Evolutionary conservation across 2,888 invertebrate species (phyloP).

Genomic region (Teinopalpus imperialis): DNA sequence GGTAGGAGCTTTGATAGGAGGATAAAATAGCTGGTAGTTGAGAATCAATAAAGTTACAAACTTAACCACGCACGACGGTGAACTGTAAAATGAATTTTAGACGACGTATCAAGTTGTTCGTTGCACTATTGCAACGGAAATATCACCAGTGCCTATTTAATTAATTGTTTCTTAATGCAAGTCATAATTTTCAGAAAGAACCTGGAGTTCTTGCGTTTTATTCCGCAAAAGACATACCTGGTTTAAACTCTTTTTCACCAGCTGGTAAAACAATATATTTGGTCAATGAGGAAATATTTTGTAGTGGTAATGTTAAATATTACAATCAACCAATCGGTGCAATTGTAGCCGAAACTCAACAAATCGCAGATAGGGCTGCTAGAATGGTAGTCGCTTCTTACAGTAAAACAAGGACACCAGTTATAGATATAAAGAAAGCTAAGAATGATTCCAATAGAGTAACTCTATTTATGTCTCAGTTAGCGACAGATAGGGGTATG

Average conservation of each 20-base stretch:
- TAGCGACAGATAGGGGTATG: slow-evolving; percentile 38
- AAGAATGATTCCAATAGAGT: slow-evolving; percentile 40
- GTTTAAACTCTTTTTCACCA: slow-evolving; percentile 78
- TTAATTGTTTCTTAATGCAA: background rate
- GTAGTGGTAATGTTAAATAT: slow-evolving; percentile 76
- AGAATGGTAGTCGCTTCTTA: slow-evolving; percentile 79
- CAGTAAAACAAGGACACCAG: slow-evolving; percentile 49
- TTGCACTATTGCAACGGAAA: no score
- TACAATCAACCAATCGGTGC: slow-evolving; percentile 86
- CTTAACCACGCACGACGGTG: no score
- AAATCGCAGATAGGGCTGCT: slow-evolving; percentile 75
- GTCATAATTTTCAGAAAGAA: slow-evolving; percentile 55
- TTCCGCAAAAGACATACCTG: slow-evolving; percentile 86
- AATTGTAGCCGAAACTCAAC: slow-evolving; percentile 80
- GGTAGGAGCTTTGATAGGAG: no score
- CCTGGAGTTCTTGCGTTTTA: slow-evolving; percentile 85
- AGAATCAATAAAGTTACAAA: no score
- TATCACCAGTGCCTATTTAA: no score
- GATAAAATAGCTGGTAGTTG: no score
- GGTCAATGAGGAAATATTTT: slow-evolving; percentile 66
- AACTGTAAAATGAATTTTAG: no score
- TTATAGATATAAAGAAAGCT: slow-evolving; percentile 43
- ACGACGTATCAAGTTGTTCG: no score
- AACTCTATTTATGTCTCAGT: slow-evolving; percentile 30
- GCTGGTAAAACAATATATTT: slow-evolving; percentile 30